These are phyloP conservation scores for Haplochromis vanheusdeni DNA, from an alignment of 2,113 vertebrate species.

Conservation along the genomic window DNA sequence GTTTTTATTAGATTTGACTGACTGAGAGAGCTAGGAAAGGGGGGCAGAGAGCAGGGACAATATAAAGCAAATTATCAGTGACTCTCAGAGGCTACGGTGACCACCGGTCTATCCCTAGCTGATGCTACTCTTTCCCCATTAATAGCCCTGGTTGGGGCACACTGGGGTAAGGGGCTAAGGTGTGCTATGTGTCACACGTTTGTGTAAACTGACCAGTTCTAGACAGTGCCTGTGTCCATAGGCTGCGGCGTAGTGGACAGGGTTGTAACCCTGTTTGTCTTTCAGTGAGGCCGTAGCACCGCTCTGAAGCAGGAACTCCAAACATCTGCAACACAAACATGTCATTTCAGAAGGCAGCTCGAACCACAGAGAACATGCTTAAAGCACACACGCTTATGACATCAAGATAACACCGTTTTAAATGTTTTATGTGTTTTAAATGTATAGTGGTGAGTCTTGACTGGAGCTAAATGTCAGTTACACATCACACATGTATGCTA, in stretches of 20 bases:
- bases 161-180: neutral
- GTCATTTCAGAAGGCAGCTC: neutral
- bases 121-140: neutral
- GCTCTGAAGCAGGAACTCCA: conserved; percentile 90
- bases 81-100: neutral
- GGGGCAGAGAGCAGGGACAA: neutral
- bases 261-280: conserved; percentile 91
- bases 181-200: neutral
- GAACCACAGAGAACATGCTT: neutral
- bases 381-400: neutral
- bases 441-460: neutral
- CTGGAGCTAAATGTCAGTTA: neutral
- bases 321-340: conserved; percentile 74
- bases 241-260: conserved; percentile 92
- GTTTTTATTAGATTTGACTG: neutral
- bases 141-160: neutral
- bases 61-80: neutral
- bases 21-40: neutral
- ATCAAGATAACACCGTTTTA: neutral
- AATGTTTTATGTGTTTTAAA: neutral
- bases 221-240: conserved; percentile 92
- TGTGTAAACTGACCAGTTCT: conserved; percentile 77
- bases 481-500: neutral
- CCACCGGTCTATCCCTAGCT: neutral
- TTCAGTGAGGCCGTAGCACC: conserved; percentile 83